These are phyloP conservation scores for Euproctis similis DNA, from an alignment of 2,888 invertebrate species.

Conservation along the genomic window DNA sequence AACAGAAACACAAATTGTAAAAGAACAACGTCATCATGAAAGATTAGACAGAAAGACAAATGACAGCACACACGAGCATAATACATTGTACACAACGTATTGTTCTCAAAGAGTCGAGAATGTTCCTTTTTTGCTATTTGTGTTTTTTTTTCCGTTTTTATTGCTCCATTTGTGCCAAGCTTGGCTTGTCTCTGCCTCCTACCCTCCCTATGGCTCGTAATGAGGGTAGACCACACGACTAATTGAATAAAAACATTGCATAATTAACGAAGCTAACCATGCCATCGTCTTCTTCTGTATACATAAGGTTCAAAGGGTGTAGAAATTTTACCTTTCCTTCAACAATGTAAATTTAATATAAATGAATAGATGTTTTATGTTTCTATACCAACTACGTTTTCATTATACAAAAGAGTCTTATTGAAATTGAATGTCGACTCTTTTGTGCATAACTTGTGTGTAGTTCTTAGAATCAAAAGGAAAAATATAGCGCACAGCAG, in stretches of 20 bases:
- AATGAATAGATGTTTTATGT: too few species aligned
- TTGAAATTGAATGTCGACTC: too few species aligned
- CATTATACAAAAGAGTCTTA: too few species aligned
- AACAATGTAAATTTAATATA: constrained; percentile 22
- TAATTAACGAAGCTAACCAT: constrained; percentile 48
- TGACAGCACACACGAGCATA: constrained; percentile 34
- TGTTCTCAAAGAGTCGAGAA: constrained; percentile 48
- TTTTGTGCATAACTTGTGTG: too few species aligned
- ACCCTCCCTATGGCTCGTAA: constrained; percentile 45
- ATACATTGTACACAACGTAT: constrained; percentile 46
- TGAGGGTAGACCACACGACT: constrained; percentile 59
- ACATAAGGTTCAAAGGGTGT: constrained; percentile 23
- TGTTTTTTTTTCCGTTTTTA: constrained; percentile 36
- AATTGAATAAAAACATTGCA: constrained; percentile 71
- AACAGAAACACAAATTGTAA: constrained; percentile 44
- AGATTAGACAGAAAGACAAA: constrained; percentile 66
- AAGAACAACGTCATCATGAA: constrained; percentile 61
- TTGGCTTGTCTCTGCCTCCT: constrained; percentile 40
- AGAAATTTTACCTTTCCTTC: constrained; percentile 22
- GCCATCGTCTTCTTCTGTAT: constrained; percentile 12
- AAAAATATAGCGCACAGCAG: too few species aligned
- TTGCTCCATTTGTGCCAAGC: constrained; percentile 52
- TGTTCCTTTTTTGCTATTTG: constrained; percentile 39
- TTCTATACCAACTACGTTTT: constrained; percentile 8
- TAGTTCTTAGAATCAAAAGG: too few species aligned